phyloP scores from a whole-genome alignment of 2,888 invertebrate species.

The Eupsilia transversa region DNA sequence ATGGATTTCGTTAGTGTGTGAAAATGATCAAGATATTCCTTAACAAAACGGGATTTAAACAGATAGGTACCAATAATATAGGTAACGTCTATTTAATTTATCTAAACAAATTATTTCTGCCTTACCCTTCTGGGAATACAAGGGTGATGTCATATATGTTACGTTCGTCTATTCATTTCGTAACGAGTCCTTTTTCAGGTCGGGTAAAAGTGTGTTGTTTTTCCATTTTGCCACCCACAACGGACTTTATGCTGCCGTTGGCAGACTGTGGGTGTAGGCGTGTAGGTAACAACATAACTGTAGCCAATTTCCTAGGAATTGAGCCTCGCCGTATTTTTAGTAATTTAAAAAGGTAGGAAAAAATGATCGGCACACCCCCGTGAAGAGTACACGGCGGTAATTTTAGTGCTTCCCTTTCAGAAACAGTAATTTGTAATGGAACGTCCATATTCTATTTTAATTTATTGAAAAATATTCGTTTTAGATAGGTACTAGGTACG shows the following conservation, averaged over 20 bases:
- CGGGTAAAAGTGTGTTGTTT: slow-evolving; percentile 16
- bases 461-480: background rate
- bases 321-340: slow-evolving; percentile 10
- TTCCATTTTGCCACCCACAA: slow-evolving; percentile 22
- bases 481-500: background rate
- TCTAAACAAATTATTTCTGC: background rate
- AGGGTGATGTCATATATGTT: background rate
- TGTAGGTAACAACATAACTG: slow-evolving; percentile 18
- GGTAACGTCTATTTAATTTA: background rate
- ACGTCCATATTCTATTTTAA: background rate
- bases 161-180: background rate
- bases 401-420: background rate
- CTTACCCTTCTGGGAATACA: background rate
- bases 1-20: no score
- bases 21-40: background rate
- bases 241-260: slow-evolving; percentile 13
- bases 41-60: background rate
- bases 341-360: slow-evolving; percentile 16
- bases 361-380: slow-evolving; percentile 3
- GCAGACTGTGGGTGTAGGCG: slow-evolving; percentile 15
- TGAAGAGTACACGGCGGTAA: no score
- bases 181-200: slow-evolving; percentile 10
- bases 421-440: background rate
- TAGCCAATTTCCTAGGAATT: slow-evolving; percentile 37
- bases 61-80: background rate